Base-by-base conservation (phyloP, 1,140 invertebrate genomes). In the Zaprionus gabonicus region DNA sequence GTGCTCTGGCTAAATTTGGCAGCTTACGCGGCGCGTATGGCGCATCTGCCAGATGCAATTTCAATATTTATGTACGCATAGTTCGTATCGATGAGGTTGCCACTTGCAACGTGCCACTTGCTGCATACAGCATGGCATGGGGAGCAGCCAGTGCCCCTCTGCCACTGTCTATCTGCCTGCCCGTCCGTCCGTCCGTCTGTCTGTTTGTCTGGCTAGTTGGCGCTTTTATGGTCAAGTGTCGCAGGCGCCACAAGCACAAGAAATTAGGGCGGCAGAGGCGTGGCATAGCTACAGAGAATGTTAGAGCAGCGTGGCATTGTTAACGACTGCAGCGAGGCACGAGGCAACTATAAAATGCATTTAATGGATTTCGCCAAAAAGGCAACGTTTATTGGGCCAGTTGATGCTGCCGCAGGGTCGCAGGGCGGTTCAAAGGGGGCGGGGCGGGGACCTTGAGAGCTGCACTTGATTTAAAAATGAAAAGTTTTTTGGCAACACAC, bases 21-120 rank as follows among this genome's bases (percentile, higher is more conserved):
- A 23, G 28, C 28, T 23, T 31, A 27, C 31, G 63, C 36, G 25
- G 1, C 20, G 20, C 28, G 46, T 4, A 51, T 66, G 51, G 53
- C 68, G 66, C 65, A 68, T 53, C 64, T 67, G 82, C 41, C 51
- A 77, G 57, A 76, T 69, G 68, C 79, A 79, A 76, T 85, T 78
- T 76, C 58, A 66, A 70, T 76, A 80, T 79, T 27, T 53, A 56
- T 56, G 53, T 56, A 34, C 38, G 13, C 38, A 41, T 51, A 38
- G 41, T 46, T 17, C 46, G 57, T 55, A 51, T 63, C 58, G 51
- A 51, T 68, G 27, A 25, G 20, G 49, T 51, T 44, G 60, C 31
- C 31, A 34, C 62, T 55, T 66, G 51, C 53, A 51, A 51, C 46
- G 46, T 51, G 46, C 46, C 46, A 51, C 38, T 23, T 20, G 44